phyloP scores from a whole-genome alignment of 2,113 vertebrate genomes.

The Vimba vimba region DNA sequence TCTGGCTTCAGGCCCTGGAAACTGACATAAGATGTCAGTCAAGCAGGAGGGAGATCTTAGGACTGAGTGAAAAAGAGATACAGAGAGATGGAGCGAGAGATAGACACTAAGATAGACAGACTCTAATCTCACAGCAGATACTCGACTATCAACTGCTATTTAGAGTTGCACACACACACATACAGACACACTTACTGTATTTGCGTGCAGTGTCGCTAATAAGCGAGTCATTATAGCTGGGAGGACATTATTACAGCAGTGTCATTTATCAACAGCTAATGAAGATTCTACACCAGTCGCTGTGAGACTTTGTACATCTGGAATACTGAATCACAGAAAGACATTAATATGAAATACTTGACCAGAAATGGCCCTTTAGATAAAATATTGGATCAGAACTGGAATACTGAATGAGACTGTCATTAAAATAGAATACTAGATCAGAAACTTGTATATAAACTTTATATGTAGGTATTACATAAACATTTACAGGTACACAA shows the following conservation, averaged over 20 bases:
- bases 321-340: constrained; percentile 23
- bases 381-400: constrained; percentile 9
- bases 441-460: background rate
- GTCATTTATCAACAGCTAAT: constrained; percentile 40
- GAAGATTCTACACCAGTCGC: constrained; percentile 24
- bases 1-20: constrained; percentile 34
- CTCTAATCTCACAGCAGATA: constrained; percentile 5
- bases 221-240: constrained; percentile 42
- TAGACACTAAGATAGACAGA: background rate
- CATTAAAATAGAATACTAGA: constrained; percentile 1
- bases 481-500: background rate
- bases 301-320: constrained; percentile 10
- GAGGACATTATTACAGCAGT: constrained; percentile 31
- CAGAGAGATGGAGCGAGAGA: constrained; percentile 11
- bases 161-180: constrained; percentile 18
- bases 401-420: background rate
- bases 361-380: background rate
- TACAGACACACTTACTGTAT: constrained; percentile 17
- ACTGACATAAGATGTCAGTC: constrained; percentile 46
- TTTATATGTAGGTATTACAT: background rate
- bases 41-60: background rate
- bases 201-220: constrained; percentile 35
- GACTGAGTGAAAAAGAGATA: background rate
- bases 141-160: constrained; percentile 30
- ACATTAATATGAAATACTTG: background rate